Evolutionary conservation across 37 sponge, comb jelly and placozoan species (phyloP).

Genomic region (Chondrosia reniformis): DNA sequence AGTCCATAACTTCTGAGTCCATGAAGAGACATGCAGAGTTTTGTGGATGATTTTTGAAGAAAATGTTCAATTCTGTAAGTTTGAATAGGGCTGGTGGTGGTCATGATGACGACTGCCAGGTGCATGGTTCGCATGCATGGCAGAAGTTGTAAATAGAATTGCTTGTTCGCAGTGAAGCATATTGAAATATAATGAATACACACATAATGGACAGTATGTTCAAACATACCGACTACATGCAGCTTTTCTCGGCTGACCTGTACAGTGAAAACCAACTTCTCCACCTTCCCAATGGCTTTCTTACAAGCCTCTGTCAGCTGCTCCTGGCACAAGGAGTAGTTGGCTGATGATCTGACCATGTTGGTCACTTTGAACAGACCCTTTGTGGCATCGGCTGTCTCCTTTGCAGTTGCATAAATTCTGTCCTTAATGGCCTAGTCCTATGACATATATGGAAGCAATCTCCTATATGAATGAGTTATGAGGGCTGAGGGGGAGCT

Average conservation of each 20-base stretch:
- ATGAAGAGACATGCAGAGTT: too few relatives aligned
- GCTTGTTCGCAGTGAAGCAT: too few relatives aligned
- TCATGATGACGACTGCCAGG: too few relatives aligned
- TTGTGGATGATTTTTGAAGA: too few relatives aligned
- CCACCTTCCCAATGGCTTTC: slow-evolving; percentile 28
- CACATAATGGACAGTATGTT: too few relatives aligned
- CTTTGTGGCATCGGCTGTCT: slow-evolving; percentile 1
- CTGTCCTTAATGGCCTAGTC: slow-evolving; percentile 3
- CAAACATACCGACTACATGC: background rate
- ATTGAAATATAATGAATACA: too few relatives aligned
- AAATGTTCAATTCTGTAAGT: too few relatives aligned
- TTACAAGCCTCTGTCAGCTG: slow-evolving; percentile 66
- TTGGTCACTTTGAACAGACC: slow-evolving; percentile 33
- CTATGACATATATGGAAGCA: slow-evolving; percentile 1
- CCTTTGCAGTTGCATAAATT: background rate
- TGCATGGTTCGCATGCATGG: too few relatives aligned
- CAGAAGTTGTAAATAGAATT: too few relatives aligned
- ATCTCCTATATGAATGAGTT: slow-evolving; percentile 9
- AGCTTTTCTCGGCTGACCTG: too few relatives aligned
- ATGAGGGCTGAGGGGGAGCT: background rate
- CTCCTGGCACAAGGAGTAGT: slow-evolving; percentile 61
- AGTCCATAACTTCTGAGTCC: too few relatives aligned
- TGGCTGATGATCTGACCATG: slow-evolving; percentile 35
- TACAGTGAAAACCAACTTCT: slow-evolving; percentile 26
- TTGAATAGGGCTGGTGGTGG: too few relatives aligned